Conservation (phyloP, 2,888 invertebrate genomes). For the Watsonalla binaria region DNA sequence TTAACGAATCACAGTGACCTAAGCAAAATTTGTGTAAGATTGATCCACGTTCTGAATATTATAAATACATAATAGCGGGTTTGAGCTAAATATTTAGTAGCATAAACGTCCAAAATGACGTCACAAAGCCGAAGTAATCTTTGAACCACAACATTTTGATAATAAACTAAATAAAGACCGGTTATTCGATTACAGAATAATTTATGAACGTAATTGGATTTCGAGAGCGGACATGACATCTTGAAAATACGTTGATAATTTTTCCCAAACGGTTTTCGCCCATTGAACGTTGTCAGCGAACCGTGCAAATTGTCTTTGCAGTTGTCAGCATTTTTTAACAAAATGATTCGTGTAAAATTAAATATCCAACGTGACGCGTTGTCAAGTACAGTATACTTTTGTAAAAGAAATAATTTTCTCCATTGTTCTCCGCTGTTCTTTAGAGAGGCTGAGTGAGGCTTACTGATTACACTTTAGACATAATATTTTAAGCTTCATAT, state of each 20-base stretch:
- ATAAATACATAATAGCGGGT: no score
- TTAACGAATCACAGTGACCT: no score
- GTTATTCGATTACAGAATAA: conserved; percentile 3
- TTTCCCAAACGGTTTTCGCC: neutral
- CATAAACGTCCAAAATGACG: no score
- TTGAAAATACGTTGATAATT: conserved; percentile 1
- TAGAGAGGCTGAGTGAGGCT: neutral
- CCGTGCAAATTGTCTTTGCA: conserved; percentile 3
- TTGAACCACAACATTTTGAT: neutral
- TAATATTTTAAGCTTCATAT: neutral
- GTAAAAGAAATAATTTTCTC: neutral
- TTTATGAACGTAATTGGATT: conserved; percentile 1
- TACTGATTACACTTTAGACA: neutral
- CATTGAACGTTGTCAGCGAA: conserved; percentile 1
- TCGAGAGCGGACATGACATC: neutral
- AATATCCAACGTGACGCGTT: neutral
- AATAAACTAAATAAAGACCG: neutral
- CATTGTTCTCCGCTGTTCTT: neutral
- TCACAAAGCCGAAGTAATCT: no score
- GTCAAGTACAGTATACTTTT: neutral
- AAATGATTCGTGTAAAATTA: conserved; percentile 1
- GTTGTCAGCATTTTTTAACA: conserved; percentile 4
- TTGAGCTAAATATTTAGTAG: no score
- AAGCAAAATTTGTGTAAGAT: no score
- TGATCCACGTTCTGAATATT: no score